Evolutionary conservation across 2,113 vertebrate species (phyloP), one percentile per base, ranked within the genome.

Genomic region (Cinclus cinclus): DNA sequence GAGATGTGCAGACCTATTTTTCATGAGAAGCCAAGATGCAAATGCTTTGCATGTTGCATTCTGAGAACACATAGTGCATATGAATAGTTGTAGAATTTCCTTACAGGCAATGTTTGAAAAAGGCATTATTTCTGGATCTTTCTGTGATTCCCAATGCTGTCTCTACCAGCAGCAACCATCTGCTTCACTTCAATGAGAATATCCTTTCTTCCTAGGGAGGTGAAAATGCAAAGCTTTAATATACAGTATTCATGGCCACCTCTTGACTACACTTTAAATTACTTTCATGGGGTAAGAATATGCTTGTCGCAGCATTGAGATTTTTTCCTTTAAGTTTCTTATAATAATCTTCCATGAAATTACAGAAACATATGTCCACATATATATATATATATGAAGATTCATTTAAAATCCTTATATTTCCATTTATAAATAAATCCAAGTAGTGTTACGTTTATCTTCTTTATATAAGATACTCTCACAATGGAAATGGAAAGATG

Each of bases 11-110:
- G 44, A 64, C 13, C 23, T 63, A 21, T 53, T 83, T 90, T 75
- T 75, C 35, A 37, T 25, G 35, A 59, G 70, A 86, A 76, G 6
- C 8, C 53, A 47, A 35, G 31, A 22, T 55, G 19, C 62, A 88
- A 79, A 67, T 1, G 28, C 23, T 70, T 53, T 71, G 3, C 21
- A 21, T n/a, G 23, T 80, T 92, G 17, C n/a, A 30, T 67, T 80
- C 23, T 89, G 25, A 76, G 53, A 68, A 35, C 24, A 30, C 23
- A 42, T 7, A 42, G 13, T 18, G 7, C 3, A 24, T 76, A 22
- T 31, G 25, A 87, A 83, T 60, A 68, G 7, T 47, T 92, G 89
- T 64, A 77, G 55, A 93, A 73, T 69, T 81, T 87, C 20, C 21
- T 87, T 60, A n/a, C 13, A 56, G 21, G 18, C 12, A 55, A 7